Conservation (phyloP, 2,797 vertebrate species). For the Aselliscus stoliczkanus region DNA sequence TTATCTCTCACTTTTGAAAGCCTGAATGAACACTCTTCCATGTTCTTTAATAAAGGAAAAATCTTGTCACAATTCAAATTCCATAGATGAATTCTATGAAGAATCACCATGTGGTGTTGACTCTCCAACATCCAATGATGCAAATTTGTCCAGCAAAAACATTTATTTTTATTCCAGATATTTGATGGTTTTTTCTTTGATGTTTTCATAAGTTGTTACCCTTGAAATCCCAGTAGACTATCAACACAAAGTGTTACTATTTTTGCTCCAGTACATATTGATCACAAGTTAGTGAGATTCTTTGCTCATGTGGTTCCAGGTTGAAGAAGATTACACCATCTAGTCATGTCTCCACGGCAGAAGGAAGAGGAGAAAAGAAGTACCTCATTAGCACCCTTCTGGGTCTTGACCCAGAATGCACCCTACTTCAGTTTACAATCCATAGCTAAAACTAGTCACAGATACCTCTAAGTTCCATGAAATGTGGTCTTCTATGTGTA, state of each 20-base stretch:
- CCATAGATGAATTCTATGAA: background rate
- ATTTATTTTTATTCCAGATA: background rate
- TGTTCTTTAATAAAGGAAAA: background rate
- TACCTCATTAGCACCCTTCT: background rate
- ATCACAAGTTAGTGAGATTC: background rate
- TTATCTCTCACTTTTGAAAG: slow-evolving; percentile 1
- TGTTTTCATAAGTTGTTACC: background rate
- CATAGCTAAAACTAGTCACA: background rate
- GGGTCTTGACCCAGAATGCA: background rate
- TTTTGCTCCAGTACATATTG: background rate
- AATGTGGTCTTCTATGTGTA: background rate
- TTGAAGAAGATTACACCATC: background rate
- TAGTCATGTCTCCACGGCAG: background rate
- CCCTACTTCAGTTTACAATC: background rate
- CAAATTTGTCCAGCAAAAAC: background rate
- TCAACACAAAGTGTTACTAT: background rate
- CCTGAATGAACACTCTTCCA: background rate
- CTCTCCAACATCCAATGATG: background rate
- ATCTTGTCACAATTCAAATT: background rate
- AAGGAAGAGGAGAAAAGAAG: background rate
- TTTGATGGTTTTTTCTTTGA: background rate
- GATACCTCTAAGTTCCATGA: background rate
- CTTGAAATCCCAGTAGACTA: background rate
- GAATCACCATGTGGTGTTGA: background rate
- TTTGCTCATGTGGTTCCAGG: background rate